Conservation (phyloP, 2,797 vertebrate genomes). For the Sebastiscus albofasciatus region DNA sequence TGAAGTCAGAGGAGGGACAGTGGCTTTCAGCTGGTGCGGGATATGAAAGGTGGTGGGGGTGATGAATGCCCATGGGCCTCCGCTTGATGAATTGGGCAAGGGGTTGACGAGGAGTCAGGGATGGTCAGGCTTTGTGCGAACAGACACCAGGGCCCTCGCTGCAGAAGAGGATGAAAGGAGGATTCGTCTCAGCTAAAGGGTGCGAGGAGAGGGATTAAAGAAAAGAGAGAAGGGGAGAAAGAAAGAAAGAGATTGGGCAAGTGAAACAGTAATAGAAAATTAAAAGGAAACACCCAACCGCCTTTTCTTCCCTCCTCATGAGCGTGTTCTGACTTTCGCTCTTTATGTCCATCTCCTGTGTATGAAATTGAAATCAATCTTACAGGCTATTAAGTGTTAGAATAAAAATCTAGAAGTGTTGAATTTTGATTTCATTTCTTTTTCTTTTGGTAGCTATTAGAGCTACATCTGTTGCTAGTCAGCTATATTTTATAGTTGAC, state of each 20-base stretch:
- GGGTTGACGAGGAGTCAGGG: conserved; percentile 82
- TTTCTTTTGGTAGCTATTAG: conserved; percentile 69
- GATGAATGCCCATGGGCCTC: conserved; percentile 81
- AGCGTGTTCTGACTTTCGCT: conserved; percentile 32
- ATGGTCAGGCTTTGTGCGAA: conserved; percentile 78
- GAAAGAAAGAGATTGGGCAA: conserved; percentile 47
- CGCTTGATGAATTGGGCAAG: conserved; percentile 78
- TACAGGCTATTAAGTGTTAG: conserved; percentile 31
- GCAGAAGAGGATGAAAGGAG: conserved; percentile 74
- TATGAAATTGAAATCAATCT: conserved; percentile 49
- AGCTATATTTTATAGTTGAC: conserved; percentile 84
- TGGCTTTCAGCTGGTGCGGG: conserved; percentile 81
- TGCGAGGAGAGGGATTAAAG: conserved; percentile 66
- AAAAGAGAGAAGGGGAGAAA: conserved; percentile 53
- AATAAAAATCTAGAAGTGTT: conserved; percentile 67
- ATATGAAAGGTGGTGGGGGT: conserved; percentile 81
- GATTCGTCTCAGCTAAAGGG: conserved; percentile 74
- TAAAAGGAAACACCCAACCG: conserved; percentile 50
- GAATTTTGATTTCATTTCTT: conserved; percentile 68
- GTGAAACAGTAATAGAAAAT: conserved; percentile 51
- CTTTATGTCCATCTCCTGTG: conserved; percentile 37
- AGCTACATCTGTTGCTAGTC: conserved; percentile 83
- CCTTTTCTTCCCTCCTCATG: conserved; percentile 17
- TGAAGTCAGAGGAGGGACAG: conserved; percentile 81
- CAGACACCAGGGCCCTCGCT: conserved; percentile 72